Evolutionary conservation across 2,113 vertebrate genomes (phyloP).

Genomic region (Vireo altiloquus): DNA sequence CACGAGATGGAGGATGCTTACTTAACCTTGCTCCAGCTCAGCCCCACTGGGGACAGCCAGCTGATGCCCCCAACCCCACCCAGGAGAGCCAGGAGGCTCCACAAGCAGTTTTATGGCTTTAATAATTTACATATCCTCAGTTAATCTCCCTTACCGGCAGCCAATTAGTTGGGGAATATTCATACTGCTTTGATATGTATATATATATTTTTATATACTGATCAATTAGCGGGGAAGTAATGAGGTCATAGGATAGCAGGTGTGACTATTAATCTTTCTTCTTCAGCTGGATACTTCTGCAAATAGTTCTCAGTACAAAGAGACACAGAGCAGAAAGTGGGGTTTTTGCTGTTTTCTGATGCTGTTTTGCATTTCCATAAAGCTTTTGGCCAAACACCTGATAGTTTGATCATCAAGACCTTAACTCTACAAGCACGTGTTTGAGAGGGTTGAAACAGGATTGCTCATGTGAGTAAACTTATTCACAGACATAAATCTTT

Average conservation of each 20-base stretch:
- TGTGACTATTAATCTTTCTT: conserved; percentile 53
- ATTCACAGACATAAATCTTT: conserved; percentile 41
- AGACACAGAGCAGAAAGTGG: not conserved
- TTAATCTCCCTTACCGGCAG: conserved; percentile 74
- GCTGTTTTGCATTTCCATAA: not conserved
- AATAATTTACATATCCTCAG: conserved; percentile 79
- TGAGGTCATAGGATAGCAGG: conserved; percentile 64
- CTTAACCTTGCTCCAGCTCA: conserved; percentile 28
- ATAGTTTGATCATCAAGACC: not conserved
- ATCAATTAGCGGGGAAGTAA: conserved; percentile 69
- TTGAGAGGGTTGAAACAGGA: not conserved
- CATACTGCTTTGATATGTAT: not conserved
- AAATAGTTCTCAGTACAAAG: not conserved
- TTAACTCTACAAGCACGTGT: not conserved
- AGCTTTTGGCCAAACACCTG: not conserved
- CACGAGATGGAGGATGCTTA: not conserved
- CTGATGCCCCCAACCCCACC: not conserved
- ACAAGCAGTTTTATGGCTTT: conserved; percentile 70
- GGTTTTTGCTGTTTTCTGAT: not conserved
- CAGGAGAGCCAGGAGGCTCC: conserved; percentile 57
- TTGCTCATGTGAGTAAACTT: conserved; percentile 34
- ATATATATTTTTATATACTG: conserved; percentile 22
- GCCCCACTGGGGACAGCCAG: conserved; percentile 4
- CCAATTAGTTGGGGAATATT: conserved; percentile 64
- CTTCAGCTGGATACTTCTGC: not conserved